Evolutionary conservation across 92 coral and sea anemone genomes (phyloP).

Genomic region (Anthopleura xanthogrammica): DNA sequence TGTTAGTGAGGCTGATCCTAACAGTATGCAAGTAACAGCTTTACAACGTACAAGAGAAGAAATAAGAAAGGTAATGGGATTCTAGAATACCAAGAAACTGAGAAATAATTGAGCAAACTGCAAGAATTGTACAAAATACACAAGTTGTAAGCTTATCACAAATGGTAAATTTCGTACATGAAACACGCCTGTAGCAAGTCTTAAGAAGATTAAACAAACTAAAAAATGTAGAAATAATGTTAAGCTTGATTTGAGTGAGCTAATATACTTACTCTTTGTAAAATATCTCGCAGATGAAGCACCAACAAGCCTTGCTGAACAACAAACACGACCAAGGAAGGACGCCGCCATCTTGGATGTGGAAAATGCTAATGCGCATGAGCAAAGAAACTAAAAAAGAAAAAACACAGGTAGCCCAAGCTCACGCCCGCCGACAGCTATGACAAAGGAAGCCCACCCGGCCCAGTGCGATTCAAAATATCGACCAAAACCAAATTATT

Average conservation of each 20-base stretch:
- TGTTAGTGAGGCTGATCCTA: background rate
- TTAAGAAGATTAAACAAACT: background rate
- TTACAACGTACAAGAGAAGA: no score
- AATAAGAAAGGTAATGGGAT: no score
- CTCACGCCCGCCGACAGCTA: background rate
- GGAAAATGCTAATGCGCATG: constrained; percentile 15
- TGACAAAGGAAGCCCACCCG: background rate
- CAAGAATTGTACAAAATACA: background rate
- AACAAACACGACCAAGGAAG: constrained; percentile 41
- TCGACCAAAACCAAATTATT: no score
- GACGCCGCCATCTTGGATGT: constrained; percentile 73
- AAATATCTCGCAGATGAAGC: constrained; percentile 29
- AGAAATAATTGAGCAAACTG: background rate
- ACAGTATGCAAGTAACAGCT: no score
- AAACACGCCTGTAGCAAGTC: background rate
- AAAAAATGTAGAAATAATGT: background rate
- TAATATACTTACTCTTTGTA: constrained; percentile 21
- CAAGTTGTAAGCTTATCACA: no score
- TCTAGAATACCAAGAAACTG: no score
- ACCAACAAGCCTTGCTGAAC: constrained; percentile 34
- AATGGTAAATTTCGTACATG: background rate
- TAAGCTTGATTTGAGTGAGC: background rate
- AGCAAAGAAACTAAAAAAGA: background rate
- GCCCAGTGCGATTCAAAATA: no score
- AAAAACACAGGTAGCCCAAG: background rate